Conservation (phyloP, 2,888 invertebrate genomes). For the Himalopsyche japonica region DNA sequence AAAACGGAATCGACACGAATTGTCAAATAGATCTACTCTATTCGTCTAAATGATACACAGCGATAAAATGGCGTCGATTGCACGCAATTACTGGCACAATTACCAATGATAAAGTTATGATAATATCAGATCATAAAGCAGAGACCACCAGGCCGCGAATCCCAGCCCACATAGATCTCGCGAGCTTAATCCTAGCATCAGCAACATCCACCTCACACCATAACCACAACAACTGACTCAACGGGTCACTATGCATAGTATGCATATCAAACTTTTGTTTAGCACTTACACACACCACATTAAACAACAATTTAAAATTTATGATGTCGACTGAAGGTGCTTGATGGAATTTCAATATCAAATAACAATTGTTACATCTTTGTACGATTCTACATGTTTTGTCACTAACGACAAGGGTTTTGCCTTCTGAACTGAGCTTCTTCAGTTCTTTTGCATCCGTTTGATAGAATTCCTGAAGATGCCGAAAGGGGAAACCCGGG, state of each 20-base stretch:
- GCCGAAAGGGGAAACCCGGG: too few species aligned
- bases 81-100: conserved; percentile 38
- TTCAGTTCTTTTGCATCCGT: too few species aligned
- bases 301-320: too few species aligned
- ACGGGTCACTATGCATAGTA: background rate
- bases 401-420: too few species aligned
- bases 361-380: too few species aligned
- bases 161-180: conserved; percentile 21
- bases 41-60: background rate
- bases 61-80: conserved; percentile 37
- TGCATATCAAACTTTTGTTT: background rate
- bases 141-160: conserved; percentile 23
- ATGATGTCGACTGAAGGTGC: too few species aligned
- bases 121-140: conserved; percentile 41
- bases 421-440: too few species aligned
- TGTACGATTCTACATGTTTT: too few species aligned
- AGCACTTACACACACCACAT: too few species aligned
- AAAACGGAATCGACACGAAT: background rate
- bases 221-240: background rate
- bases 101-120: conserved; percentile 42
- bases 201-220: background rate
- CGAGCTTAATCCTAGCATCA: conserved; percentile 30
- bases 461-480: too few species aligned
- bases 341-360: too few species aligned
- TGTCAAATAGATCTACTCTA: background rate